Evolutionary conservation across 64 coral and sea anemone species (phyloP), one percentile per base, ranked within the genome.

Genomic region (Pachyseris speciosa): DNA sequence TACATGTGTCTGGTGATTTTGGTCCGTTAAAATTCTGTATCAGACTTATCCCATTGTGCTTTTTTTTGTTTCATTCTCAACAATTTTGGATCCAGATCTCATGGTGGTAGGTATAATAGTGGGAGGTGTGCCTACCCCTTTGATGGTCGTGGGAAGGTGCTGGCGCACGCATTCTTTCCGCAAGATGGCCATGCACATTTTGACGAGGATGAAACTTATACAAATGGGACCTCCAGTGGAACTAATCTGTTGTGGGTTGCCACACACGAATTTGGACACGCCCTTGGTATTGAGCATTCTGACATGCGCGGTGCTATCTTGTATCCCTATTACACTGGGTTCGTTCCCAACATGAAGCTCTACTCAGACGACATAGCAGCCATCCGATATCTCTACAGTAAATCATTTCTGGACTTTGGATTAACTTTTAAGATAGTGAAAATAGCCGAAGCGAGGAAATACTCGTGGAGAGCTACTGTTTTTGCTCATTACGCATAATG

Each of bases 121-220:
- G 30, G 47, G 16, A 67, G 19, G 11, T 89, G 86, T 48, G 53
- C 36, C 0, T 94, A 85, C 24, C 89, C 89, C 4, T 96, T 96
- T 45, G 86, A 96, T 42, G 90, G 94, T 0, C 77, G 7, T 0
- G 84, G 90, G 1, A 49, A 74, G 10, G 66, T 83, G 10, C n/a
- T 96, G 17, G 90, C 94, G 22, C 94, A 96, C 55, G 94, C 90
- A 19, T 96, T 88, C 64, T 96, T 89, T 51, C 94, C 94, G 37
- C 20, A 60, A 13, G 86, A 93, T 61, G 94, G 94, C 22, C 90
- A 85, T 5, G 89, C 90, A 30, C 94, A 96, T 86, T 93, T 96
- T 78, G 94, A 96, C 68, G 94, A 96, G 11, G 90, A 65, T 28
- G 94, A 96, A 64, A 49, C 3, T 1, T 89, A 36, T 16, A 93